phyloP scores from a whole-genome alignment of 2,888 invertebrate genomes.

The Polyommatus iphigenia region DNA sequence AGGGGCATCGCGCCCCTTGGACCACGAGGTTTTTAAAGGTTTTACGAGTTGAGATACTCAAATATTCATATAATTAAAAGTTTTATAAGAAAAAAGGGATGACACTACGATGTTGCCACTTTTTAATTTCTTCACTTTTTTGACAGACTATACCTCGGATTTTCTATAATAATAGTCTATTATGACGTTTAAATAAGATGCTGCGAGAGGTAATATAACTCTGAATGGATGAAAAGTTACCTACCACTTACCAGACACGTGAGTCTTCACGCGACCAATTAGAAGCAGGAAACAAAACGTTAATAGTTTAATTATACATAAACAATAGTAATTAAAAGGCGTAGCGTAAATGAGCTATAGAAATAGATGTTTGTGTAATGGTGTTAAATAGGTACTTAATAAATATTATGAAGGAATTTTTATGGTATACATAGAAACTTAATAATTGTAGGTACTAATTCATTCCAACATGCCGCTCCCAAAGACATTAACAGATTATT shows the following conservation, averaged over 20 bases:
- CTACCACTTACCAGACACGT: slow-evolving; percentile 62
- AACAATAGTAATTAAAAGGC: slow-evolving; percentile 25
- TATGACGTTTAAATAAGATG: background rate
- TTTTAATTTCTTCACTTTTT: too few species aligned
- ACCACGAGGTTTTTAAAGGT: too few species aligned
- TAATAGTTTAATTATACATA: slow-evolving; percentile 35
- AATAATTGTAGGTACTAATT: background rate
- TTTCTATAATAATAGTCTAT: background rate
- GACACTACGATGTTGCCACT: too few species aligned
- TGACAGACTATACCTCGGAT: background rate
- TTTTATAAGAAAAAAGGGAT: too few species aligned
- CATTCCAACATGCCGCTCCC: too few species aligned
- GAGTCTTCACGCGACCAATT: slow-evolving; percentile 58
- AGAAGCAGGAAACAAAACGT: slow-evolving; percentile 54
- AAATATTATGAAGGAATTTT: background rate
- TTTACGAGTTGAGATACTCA: too few species aligned
- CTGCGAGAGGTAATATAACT: background rate
- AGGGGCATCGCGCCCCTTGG: too few species aligned
- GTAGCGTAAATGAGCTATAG: background rate
- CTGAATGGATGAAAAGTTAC: slow-evolving; percentile 32
- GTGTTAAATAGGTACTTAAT: background rate
- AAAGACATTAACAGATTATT: too few species aligned
- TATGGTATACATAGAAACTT: background rate
- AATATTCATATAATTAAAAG: too few species aligned
- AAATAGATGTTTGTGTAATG: background rate